Evolutionary conservation across 2,797 vertebrate genomes (phyloP).

Genomic region (Mycteria americana): DNA sequence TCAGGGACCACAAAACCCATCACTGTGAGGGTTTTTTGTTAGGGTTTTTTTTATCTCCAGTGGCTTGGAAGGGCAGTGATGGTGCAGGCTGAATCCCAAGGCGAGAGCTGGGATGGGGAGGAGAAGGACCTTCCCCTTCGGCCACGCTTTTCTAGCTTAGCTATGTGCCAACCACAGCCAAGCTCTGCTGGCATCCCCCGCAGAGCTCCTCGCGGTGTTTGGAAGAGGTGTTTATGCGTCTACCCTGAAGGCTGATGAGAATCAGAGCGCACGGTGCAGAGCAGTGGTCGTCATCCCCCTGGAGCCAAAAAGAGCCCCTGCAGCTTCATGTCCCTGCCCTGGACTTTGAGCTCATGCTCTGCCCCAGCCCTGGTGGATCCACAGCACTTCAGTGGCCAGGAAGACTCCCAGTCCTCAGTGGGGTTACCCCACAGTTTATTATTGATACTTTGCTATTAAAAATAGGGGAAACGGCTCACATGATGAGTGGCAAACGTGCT

Average conservation of each 20-base stretch:
- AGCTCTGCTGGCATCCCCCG: background rate
- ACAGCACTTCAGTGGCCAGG: background rate
- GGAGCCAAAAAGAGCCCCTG: background rate
- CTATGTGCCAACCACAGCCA: background rate
- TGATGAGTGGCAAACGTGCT: fast-evolving
- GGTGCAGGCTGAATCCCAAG: background rate
- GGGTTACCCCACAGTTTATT: background rate
- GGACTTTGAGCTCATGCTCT: background rate
- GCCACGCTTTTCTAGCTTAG: background rate
- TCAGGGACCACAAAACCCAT: background rate
- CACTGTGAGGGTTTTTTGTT: background rate
- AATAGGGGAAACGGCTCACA: background rate
- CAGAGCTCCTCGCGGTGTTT: fast-evolving
- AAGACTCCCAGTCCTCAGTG: background rate
- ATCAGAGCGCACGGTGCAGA: background rate
- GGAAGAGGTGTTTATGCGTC: background rate
- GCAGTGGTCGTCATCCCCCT: fast-evolving
- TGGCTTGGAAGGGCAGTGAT: background rate
- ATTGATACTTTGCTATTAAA: background rate
- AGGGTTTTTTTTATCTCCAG: background rate
- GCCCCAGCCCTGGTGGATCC: background rate
- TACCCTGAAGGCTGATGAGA: background rate
- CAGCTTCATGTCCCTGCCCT: background rate
- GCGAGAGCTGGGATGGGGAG: background rate
- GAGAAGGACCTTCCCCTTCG: background rate